Evolutionary conservation across 1,140 invertebrate species (phyloP).

Genomic region (Chrysomallon squamiferum): DNA sequence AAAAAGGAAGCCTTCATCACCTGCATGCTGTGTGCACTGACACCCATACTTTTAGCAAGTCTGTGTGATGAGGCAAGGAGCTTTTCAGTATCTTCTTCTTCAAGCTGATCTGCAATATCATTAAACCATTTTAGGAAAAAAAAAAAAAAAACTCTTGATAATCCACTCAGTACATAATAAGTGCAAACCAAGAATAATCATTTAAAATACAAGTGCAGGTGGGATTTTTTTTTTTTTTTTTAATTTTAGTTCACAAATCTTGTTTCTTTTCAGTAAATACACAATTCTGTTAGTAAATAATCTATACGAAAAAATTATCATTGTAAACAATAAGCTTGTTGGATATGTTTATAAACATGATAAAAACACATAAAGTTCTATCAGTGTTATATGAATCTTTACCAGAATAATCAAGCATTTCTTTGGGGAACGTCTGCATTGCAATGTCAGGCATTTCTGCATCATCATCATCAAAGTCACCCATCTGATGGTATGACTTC

Average conservation of each 20-base stretch:
- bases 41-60: constrained; percentile 68
- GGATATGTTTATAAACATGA: no score
- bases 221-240: no score
- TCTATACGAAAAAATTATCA: no score
- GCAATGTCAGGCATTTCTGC: constrained; percentile 36
- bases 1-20: constrained; percentile 87
- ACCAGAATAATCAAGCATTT: constrained; percentile 10
- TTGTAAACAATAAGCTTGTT: no score
- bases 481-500: not conserved
- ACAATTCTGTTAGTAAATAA: no score
- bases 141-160: not conserved
- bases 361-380: no score
- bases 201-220: no score
- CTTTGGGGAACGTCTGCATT: constrained; percentile 14
- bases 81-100: constrained; percentile 29
- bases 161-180: not conserved
- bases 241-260: no score
- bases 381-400: no score
- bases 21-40: constrained; percentile 75
- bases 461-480: constrained; percentile 21
- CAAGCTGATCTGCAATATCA: constrained; percentile 20
- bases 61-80: constrained; percentile 17
- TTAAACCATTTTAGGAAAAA: no score
- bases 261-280: no score
- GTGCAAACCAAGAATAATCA: no score